phyloP scores from a whole-genome alignment of 1,140 invertebrate genomes.

The Diplogasteroides magnus region DNA sequence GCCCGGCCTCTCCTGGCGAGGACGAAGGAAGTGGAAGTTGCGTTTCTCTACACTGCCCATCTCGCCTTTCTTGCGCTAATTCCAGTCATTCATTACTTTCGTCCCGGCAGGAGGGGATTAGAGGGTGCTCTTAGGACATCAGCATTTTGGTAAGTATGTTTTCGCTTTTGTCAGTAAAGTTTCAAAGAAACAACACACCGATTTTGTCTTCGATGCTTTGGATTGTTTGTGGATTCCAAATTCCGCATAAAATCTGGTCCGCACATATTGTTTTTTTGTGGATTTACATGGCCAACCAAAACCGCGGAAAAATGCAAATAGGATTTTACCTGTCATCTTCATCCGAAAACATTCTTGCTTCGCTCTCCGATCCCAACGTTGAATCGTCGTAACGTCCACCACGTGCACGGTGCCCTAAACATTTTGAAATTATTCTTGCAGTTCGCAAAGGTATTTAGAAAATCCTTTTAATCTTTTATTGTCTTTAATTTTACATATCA shows the following conservation, averaged over 20 bases:
- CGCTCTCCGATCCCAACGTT: conserved; percentile 49
- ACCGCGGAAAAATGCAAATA: no score
- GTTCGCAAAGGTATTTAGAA: not conserved
- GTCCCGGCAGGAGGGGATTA: no score
- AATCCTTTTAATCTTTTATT: not conserved
- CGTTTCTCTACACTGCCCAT: not conserved
- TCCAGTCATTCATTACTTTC: no score
- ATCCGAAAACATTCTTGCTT: conserved; percentile 47
- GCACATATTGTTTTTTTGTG: no score
- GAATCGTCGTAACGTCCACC: conserved; percentile 49
- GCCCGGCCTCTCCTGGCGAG: not conserved
- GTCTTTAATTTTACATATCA: not conserved
- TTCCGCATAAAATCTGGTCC: no score
- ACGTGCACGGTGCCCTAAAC: conserved; percentile 19
- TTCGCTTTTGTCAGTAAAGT: no score
- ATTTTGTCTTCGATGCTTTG: no score
- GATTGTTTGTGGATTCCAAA: no score
- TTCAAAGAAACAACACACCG: no score
- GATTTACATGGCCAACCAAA: no score
- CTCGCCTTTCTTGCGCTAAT: not conserved
- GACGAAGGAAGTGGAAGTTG: not conserved
- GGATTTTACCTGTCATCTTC: conserved; percentile 39
- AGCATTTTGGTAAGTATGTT: no score
- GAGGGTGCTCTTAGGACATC: no score
- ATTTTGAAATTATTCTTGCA: not conserved